Conservation (phyloP, 2,888 invertebrate species). For the Stomorhina lunata region DNA sequence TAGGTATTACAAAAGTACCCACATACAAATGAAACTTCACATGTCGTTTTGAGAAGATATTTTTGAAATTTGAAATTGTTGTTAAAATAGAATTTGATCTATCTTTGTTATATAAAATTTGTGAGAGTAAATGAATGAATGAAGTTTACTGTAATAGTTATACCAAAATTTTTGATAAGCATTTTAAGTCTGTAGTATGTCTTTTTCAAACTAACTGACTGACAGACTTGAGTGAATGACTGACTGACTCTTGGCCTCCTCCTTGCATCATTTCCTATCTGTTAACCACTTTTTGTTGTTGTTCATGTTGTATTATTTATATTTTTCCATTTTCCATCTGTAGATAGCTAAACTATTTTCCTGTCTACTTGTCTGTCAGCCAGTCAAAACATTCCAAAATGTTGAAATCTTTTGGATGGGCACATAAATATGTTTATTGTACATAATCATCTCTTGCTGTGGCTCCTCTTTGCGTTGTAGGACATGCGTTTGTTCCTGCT, state of each 20-base stretch:
- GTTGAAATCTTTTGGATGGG: conserved; percentile 15
- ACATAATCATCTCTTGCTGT: conserved; percentile 1
- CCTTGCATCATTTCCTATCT: conserved; percentile 36
- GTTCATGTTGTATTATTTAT: neutral
- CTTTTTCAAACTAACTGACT: conserved; percentile 31
- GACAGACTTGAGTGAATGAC: conserved; percentile 45
- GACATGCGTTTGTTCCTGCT: conserved; percentile 19
- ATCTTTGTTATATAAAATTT: neutral
- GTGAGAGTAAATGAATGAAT: neutral
- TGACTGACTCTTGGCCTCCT: conserved; percentile 47
- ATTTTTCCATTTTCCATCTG: conserved; percentile 63
- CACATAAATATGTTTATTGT: conserved; percentile 20
- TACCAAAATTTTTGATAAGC: conserved; percentile 8
- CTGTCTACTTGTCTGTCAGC: conserved; percentile 64
- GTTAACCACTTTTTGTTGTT: neutral
- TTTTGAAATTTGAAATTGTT: conserved; percentile 26
- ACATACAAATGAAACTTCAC: conserved; percentile 11
- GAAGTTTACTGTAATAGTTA: neutral
- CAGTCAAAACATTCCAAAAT: conserved; percentile 60
- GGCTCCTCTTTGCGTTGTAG: neutral
- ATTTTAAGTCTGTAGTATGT: conserved; percentile 27
- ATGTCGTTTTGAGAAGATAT: conserved; percentile 6
- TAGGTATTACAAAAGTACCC: too few species aligned
- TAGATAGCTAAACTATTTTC: conserved; percentile 58
- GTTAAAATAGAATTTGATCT: conserved; percentile 12